Evolutionary conservation across 30 jellyfish, hydroid and myxozoan genomes (phyloP), one percentile per base, ranked within the genome.

Genomic region (Mastigias papua): DNA sequence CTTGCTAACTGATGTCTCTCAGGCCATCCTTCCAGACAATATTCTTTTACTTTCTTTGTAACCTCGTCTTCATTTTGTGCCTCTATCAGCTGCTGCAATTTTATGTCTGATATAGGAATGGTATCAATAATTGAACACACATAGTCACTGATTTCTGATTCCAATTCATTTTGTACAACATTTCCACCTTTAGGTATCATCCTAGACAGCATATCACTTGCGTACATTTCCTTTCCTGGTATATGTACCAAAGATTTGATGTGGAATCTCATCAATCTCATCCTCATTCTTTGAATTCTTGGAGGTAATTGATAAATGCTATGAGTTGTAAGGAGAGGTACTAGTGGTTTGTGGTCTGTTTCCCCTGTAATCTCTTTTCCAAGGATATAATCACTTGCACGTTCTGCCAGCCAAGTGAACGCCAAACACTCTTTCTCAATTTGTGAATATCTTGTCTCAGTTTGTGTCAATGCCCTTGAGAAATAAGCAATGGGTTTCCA

Each of bases 381-480:
- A 60, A 80, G 90, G 49, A 80, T 80, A 29, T 80, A 80, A 66
- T 80, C 90, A 80, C 90, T 80, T 84, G 81, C 57, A n/a, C 82
- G 80, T 80, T 80, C 90, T 31, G 72, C 70, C 16, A 80, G 51
- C 90, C 90, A 80, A 32, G 90, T 80, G 50, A 80, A 80, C 17
- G 94, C 96, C 28, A 86, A 67, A 60, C 96, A 79, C 74, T 88
- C 97, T 68, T 88, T 88, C 81, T 88, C 93, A 30, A 88, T 88
- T 50, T 78, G 93, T 28, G 73, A 63, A 67, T 88, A 79, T 22
- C 73, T 54, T 50, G 77, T 32, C 81, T 88, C 97, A 13, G 89
- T 58, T 16, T 23, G n/a, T 8, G 93, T 51, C 74, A 88, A 28
- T 15, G 82, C 81, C 17, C 97, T 23, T 46, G 89, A 88, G 28